Evolutionary conservation across 1,140 invertebrate genomes (phyloP), one percentile per base, ranked within the genome.

Genomic region (Nephotettix cincticeps): DNA sequence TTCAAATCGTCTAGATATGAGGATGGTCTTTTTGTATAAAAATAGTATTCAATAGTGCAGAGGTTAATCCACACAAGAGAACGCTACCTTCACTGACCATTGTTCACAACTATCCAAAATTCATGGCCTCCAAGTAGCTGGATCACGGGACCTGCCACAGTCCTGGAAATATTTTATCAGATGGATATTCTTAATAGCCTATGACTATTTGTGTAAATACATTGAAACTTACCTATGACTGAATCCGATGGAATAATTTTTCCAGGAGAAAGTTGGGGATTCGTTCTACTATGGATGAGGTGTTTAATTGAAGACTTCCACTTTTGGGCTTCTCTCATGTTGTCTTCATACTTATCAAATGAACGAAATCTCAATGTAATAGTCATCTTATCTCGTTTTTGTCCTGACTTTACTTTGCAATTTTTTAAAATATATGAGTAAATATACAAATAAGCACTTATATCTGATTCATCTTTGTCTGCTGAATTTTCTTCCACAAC

Each of bases 341-440:
- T 96, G 76, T 95, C 93, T 74, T 94, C 91, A 76, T 92, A 94
- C 75, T 86, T 89, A 77, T 93, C 89, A 78, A 88, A 92, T 27
- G 89, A 91, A 32, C 91, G 84, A 75, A 95, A 92, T 28, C 91
- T 84, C 75, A 96, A 82, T 0, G 91, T 93, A 68, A 95, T 87
- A 17, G 90, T 91, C 21, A 90, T 91, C 68, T 90, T 83, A 78
- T 93, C 91, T 63, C 93, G 84, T 78, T 90, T 87, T 69, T 84
- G 76, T 17, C 84, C 78, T 40, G 82, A 84, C 72, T 88, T 88
- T 45, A 87, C 83, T n/a, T 89, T 86, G 47, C 87, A 86, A 77
- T 89, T 91, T 76, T 92, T 91, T 72, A 94, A 79, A 51, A 89
- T 87, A 79, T 95, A 95, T 0, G 93, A 90, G 78, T 94, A 96